A percentile compares a stretch with the other conserved stretches of the same genome.
Conservation (phyloP, 2,888 invertebrate genomes). For the Xestia ashworthii region DNA sequence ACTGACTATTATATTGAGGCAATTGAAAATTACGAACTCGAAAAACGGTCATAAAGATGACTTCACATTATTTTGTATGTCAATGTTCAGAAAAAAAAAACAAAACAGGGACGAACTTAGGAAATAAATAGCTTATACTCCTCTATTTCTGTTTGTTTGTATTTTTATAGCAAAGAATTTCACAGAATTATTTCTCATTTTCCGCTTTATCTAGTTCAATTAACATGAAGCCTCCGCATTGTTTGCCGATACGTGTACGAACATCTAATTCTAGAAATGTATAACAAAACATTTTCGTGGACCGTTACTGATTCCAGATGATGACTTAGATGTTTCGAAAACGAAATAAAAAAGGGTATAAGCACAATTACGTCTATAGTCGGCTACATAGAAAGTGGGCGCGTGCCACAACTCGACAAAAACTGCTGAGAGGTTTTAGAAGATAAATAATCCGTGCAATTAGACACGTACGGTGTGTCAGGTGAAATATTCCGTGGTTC, state of each 20-base stretch:
- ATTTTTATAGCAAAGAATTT: conserved; percentile 36
- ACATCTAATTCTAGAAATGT: conserved; percentile 57
- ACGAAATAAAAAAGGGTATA: conserved; percentile 83
- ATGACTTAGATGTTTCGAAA: conserved; percentile 84
- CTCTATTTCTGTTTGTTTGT: conserved; percentile 23
- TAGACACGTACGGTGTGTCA: conserved; percentile 86
- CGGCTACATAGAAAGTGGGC: conserved; percentile 87
- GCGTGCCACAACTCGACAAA: conserved; percentile 86
- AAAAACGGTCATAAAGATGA: background rate
- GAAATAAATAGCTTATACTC: conserved; percentile 25
- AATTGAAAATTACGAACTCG: background rate
- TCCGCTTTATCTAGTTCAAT: conserved; percentile 61
- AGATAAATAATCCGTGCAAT: conserved; percentile 88
- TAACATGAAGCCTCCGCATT: conserved; percentile 54
- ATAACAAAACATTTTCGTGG: conserved; percentile 72
- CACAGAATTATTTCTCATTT: conserved; percentile 59
- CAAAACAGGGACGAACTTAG: conserved; percentile 19
- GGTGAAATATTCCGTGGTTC: conserved; percentile 87
- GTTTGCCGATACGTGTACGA: conserved; percentile 62
- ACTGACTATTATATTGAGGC: background rate
- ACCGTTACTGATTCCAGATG: conserved; percentile 83
- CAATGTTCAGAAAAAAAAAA: conserved; percentile 15
- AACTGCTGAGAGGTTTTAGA: conserved; percentile 82
- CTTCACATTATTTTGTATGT: conserved; percentile 10
- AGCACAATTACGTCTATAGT: conserved; percentile 84